These are phyloP conservation scores for Cataglyphis albicans DNA, from an alignment of 2,888 invertebrate genomes.

Conservation along the genomic window DNA sequence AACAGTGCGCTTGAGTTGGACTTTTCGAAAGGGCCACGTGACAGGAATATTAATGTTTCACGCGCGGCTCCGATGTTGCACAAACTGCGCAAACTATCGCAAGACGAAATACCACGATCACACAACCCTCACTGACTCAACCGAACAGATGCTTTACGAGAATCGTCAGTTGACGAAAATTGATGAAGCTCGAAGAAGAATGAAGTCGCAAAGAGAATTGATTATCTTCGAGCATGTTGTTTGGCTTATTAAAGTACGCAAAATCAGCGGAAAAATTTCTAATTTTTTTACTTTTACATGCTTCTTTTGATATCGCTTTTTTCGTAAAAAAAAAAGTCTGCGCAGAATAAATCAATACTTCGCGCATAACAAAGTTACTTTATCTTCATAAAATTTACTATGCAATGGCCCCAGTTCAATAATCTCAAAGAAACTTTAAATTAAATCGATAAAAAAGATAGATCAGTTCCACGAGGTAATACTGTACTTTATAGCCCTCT, in stretches of 20 bases:
- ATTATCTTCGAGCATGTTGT: constrained; percentile 28
- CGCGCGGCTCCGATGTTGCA: constrained; percentile 59
- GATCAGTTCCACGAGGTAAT: constrained; percentile 30
- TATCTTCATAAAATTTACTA: constrained; percentile 38
- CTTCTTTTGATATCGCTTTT: constrained; percentile 22
- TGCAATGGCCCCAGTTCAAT: constrained; percentile 39
- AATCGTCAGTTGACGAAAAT: constrained; percentile 53
- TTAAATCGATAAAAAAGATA: constrained; percentile 58
- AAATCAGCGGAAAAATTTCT: constrained; percentile 20
- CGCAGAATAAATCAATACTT: constrained; percentile 58
- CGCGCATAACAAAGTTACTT: constrained; percentile 53
- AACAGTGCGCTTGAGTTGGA: constrained; percentile 18
- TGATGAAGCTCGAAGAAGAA: constrained; percentile 46
- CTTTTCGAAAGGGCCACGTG: constrained; percentile 54
- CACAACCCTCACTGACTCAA: constrained; percentile 47
- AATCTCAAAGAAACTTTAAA: constrained; percentile 60
- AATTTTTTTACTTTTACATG: constrained; percentile 10
- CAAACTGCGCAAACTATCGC: constrained; percentile 67
- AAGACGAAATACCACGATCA: constrained; percentile 57
- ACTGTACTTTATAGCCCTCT: neutral
- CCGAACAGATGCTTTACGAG: constrained; percentile 41
- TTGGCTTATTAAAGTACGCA: constrained; percentile 10
- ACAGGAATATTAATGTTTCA: constrained; percentile 68
- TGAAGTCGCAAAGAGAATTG: constrained; percentile 39
- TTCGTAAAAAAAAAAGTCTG: constrained; percentile 13